These are phyloP conservation scores for Brachyhypopomus occidentalis DNA, from an alignment of 2,113 vertebrate species.

Conservation along the genomic window DNA sequence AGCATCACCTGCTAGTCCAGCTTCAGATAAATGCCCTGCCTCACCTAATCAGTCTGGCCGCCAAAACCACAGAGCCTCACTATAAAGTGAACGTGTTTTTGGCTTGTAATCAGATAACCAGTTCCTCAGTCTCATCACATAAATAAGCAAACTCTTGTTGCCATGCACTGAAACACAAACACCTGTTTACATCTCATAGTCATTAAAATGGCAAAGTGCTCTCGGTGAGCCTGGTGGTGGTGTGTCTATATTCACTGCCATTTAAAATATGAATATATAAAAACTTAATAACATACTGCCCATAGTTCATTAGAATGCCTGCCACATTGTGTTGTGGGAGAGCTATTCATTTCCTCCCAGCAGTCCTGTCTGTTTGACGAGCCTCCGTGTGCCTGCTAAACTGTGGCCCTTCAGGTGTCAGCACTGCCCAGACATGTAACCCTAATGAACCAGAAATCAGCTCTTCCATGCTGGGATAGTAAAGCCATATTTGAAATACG, in stretches of 20 bases:
- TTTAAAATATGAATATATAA: constrained; percentile 2
- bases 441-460: too few relatives aligned
- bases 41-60: background rate
- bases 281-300: background rate
- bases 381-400: background rate
- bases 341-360: background rate
- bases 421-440: background rate
- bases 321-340: background rate
- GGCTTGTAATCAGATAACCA: background rate
- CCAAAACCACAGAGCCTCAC: background rate
- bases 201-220: background rate
- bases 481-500: too few relatives aligned
- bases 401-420: background rate
- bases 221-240: background rate
- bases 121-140: background rate
- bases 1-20: background rate
- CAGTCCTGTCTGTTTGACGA: background rate
- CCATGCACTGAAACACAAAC: background rate
- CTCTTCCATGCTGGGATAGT: too few relatives aligned
- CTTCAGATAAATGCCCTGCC: background rate
- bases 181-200: background rate
- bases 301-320: background rate
- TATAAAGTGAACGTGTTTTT: background rate
- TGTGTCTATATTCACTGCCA: background rate
- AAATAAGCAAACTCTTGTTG: background rate